A percentile compares a stretch with the other conserved stretches of the same genome.
These are phyloP conservation scores for Euzophera pinguis DNA, from an alignment of 2,888 invertebrate genomes.

Conservation along the genomic window DNA sequence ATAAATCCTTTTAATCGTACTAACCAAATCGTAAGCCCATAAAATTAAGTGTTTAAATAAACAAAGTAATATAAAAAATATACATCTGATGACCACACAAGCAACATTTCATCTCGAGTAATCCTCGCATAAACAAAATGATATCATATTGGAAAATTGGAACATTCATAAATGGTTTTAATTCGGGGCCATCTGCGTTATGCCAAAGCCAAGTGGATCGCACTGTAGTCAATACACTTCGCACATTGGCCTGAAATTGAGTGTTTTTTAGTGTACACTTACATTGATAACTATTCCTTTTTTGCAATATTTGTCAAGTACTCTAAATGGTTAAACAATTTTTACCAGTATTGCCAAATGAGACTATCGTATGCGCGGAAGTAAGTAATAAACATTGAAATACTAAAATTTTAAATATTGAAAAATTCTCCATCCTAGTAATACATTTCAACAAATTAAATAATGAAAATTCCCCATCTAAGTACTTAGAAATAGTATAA, in stretches of 20 bases:
- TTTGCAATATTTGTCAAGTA: neutral
- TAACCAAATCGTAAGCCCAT: neutral
- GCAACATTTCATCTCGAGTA: neutral
- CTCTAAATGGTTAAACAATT: no score
- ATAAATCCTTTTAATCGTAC: no score
- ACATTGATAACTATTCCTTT: slow-evolving; percentile 22
- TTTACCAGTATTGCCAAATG: no score
- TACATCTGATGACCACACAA: neutral
- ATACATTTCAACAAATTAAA: no score
- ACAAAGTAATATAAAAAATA: neutral
- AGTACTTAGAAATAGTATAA: no score
- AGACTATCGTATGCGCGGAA: no score
- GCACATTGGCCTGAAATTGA: slow-evolving; percentile 56
- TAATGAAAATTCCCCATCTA: no score
- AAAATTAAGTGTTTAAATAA: neutral
- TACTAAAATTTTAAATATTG: no score
- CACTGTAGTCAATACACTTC: slow-evolving; percentile 41
- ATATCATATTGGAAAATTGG: slow-evolving; percentile 8
- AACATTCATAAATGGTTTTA: slow-evolving; percentile 26
- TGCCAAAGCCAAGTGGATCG: slow-evolving; percentile 45
- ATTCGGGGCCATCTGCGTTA: slow-evolving; percentile 51
- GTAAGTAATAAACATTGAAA: no score
- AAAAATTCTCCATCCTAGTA: no score
- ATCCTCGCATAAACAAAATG: slow-evolving; percentile 1
- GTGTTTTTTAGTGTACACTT: slow-evolving; percentile 47